Conservation (phyloP, 2,113 vertebrate species). For the Centropristis striata region DNA sequence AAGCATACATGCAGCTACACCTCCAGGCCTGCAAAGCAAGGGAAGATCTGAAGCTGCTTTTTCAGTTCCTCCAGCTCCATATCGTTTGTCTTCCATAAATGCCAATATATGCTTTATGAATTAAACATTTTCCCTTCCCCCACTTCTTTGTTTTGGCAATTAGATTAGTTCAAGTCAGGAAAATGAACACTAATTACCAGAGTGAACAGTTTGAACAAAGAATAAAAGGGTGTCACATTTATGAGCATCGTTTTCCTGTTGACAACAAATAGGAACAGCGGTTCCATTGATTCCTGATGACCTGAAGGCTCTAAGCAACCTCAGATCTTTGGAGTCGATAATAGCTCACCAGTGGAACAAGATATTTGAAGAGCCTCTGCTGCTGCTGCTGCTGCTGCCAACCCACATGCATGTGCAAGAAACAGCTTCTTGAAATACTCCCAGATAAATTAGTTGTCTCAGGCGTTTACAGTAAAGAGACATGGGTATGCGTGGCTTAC, state of each 20-base stretch:
- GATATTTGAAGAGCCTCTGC: constrained; percentile 4
- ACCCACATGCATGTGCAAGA: constrained; percentile 43
- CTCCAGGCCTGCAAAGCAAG: constrained; percentile 1
- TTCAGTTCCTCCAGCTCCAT: neutral
- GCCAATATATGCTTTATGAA: constrained; percentile 27
- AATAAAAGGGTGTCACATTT: neutral
- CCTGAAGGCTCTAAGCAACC: constrained; percentile 17
- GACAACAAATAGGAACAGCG: constrained; percentile 4
- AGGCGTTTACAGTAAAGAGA: constrained; percentile 10
- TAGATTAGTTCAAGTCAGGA: neutral
- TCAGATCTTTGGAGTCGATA: constrained; percentile 26
- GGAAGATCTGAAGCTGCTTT: constrained; percentile 20
- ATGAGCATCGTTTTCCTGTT: neutral
- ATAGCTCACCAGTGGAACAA: constrained; percentile 2
- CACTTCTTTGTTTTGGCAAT: constrained; percentile 25
- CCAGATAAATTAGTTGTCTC: constrained; percentile 33
- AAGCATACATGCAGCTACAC: neutral
- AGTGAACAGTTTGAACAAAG: neutral
- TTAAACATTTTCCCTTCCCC: constrained; percentile 17
- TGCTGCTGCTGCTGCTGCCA: constrained; percentile 27
- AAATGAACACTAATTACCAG: constrained; percentile 24
- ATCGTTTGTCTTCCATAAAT: constrained; percentile 19
- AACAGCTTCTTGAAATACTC: constrained; percentile 29
- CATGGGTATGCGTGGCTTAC: constrained; percentile 16
- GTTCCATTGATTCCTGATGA: constrained; percentile 29